Evolutionary conservation across 2,113 vertebrate genomes (phyloP).

Genomic region (Hippocampus abdominalis): DNA sequence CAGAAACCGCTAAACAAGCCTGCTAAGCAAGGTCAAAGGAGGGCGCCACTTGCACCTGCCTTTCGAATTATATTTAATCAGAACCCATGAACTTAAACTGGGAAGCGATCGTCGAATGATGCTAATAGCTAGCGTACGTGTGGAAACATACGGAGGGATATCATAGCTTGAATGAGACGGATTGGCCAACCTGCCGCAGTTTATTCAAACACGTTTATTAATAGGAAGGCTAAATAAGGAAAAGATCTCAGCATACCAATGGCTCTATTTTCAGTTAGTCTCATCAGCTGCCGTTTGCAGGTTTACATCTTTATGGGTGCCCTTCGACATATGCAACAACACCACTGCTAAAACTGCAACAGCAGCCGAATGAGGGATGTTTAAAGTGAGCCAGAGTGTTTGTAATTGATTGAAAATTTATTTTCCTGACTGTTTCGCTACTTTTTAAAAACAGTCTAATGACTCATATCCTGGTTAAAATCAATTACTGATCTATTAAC

Average conservation of each 20-base stretch:
- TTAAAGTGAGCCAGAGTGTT: no score
- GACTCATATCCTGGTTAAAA: no score
- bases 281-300: constrained; percentile 93
- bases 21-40: no score
- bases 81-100: not conserved
- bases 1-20: no score
- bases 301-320: constrained; percentile 81
- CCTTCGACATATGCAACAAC: constrained; percentile 91
- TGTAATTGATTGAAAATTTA: no score
- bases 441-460: no score
- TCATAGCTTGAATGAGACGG: constrained; percentile 76
- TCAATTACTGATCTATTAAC: no score
- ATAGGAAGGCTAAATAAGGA: constrained; percentile 79
- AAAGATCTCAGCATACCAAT: constrained; percentile 87
- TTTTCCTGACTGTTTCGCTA: no score
- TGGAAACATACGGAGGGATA: constrained; percentile 51
- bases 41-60: no score
- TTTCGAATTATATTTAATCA: no score
- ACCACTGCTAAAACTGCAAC: constrained; percentile 81
- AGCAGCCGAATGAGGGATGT: constrained; percentile 85
- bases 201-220: constrained; percentile 59
- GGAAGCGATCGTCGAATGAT: not conserved
- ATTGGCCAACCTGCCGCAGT: constrained; percentile 71
- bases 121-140: not conserved
- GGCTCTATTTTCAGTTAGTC: constrained; percentile 96